phyloP scores from a whole-genome alignment of 2,113 vertebrate species.

The Dinomys branickii region DNA sequence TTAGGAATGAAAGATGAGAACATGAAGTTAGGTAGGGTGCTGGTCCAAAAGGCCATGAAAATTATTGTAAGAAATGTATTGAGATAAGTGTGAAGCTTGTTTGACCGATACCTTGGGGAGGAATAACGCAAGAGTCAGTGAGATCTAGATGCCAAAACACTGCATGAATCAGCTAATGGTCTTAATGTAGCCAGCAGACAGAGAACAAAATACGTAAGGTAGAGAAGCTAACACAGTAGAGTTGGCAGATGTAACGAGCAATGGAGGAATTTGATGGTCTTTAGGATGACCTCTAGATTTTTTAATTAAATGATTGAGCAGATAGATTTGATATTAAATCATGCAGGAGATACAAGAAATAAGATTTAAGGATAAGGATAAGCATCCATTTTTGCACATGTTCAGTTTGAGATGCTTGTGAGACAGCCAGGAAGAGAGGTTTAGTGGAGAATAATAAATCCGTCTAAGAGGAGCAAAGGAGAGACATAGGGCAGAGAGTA shows the following conservation, averaged over 20 bases:
- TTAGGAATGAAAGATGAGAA: neutral
- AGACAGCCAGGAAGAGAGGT: neutral
- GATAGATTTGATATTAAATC: neutral
- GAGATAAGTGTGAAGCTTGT: neutral
- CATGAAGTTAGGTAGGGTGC: neutral
- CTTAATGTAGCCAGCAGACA: neutral
- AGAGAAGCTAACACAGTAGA: neutral
- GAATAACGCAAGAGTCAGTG: neutral
- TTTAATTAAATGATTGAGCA: neutral
- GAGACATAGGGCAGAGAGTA: neutral
- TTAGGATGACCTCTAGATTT: neutral
- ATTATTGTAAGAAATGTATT: neutral
- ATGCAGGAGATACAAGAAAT: neutral
- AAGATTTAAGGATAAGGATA: neutral
- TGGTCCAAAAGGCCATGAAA: neutral
- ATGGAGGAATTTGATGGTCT: neutral
- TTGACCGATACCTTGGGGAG: neutral
- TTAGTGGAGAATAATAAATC: neutral
- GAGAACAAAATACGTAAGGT: neutral
- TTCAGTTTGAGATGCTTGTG: neutral
- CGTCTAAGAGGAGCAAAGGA: neutral
- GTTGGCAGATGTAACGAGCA: neutral
- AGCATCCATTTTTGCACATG: neutral
- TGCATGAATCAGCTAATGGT: neutral
- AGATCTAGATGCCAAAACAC: neutral